Base-by-base conservation (phyloP, 1,140 invertebrate species). In the Aphaenogaster floridana region DNA sequence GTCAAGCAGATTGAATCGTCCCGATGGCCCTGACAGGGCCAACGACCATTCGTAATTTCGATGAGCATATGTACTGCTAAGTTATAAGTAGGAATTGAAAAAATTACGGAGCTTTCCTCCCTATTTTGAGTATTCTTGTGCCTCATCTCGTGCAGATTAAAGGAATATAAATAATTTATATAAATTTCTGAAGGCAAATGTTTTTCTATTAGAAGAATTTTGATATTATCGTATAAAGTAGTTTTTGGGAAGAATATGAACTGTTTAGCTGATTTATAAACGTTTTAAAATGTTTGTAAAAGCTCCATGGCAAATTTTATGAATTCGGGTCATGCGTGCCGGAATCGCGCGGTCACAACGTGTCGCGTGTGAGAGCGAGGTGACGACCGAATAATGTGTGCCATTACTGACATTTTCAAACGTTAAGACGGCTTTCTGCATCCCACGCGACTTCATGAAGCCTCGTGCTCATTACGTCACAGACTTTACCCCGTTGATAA, bases 371-470 rank as follows among this genome's bases (percentile, higher is more conserved):
- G 34, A 64, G 71, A 36, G 52, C 59, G 61, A 68, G n/a, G 13
- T 61, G 71, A 74, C 42, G 54, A 59, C 45, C 89, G 81, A 86
- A 89, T 87, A 79, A 90, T 78, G 89, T 86, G 64, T 83, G 89
- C 86, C 86, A 91, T 88, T 88, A 91, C 77, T 91, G 89, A 91
- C 90, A 91, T 90, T 89, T 91, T 89, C 83, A 79, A 84, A 79
- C 86, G 87, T 71, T 81, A 81, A 78, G 81, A 86, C 66, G 72
- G 48, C 72, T 89, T 89, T 86, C 61, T 52, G 83, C 90, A 42
- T 91, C 84, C 87, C 87, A 91, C 90, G 74, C 87, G 77, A 36
- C 77, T 59, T 72, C 71, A 72, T 72, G 74, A 74, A 57, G 34
- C 39, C 76, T 57, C 48, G 72, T 63, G 61, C 17, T 81, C 69